Percentiles rank a stretch among this genome's conserved stretches.
These are phyloP conservation scores for Embiotoca jacksoni DNA, from an alignment of 2,113 vertebrate species.

Conservation along the genomic window DNA sequence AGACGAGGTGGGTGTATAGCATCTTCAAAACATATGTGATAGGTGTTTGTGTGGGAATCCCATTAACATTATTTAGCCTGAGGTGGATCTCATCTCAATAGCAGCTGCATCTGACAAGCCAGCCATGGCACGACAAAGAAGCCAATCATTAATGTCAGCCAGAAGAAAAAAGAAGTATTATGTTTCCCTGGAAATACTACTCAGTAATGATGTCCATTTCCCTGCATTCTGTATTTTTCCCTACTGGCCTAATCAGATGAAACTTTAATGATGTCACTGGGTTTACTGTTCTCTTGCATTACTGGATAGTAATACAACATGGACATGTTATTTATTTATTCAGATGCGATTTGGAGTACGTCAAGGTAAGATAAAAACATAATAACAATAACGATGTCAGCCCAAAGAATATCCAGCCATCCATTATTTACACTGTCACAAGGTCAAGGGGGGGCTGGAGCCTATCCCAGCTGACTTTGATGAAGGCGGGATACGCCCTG, in stretches of 20 bases:
- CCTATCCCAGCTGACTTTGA: no score
- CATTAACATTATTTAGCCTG: constrained; percentile 69
- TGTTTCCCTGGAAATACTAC: constrained; percentile 61
- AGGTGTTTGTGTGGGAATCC: constrained; percentile 65
- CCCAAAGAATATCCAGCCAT: background rate
- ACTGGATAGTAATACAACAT: constrained; percentile 21
- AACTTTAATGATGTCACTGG: constrained; percentile 59
- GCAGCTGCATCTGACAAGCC: constrained; percentile 65
- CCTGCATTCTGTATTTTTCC: constrained; percentile 47
- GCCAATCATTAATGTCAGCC: constrained; percentile 73
- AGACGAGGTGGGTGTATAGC: background rate
- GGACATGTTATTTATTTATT: background rate
- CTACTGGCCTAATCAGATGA: constrained; percentile 61
- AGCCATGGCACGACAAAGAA: constrained; percentile 58
- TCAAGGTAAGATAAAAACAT: background rate
- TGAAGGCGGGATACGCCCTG: no score
- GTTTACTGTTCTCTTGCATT: constrained; percentile 40
- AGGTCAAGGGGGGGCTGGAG: no score
- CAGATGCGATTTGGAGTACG: constrained; percentile 16
- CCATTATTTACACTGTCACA: no score
- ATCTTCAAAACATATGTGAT: constrained; percentile 59
- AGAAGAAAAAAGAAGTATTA: constrained; percentile 43
- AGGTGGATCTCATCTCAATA: constrained; percentile 71
- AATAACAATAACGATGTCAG: constrained; percentile 5
- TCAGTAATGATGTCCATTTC: constrained; percentile 70